Base-by-base conservation (phyloP, 1,140 invertebrate genomes). In the Drosophila triauraria region DNA sequence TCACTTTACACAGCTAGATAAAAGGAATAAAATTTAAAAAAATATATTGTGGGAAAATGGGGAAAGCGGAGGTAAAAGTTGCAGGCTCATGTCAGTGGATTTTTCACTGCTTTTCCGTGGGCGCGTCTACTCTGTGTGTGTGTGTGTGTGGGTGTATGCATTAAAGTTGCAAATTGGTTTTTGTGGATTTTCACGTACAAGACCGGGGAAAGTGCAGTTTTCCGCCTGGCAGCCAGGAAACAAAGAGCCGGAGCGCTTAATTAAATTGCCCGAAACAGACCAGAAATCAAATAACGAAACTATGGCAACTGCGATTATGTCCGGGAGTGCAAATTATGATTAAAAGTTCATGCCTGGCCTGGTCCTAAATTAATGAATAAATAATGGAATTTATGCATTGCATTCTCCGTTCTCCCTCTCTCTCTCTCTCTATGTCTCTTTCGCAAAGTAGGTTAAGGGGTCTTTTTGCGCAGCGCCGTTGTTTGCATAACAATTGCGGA, bases 81-180 rank as follows among this genome's bases (percentile, higher is more conserved):
- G 30, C 70, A 59, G 70, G 67, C 46, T 72, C 47, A 38, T 68
- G 58, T 58, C 47, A 69, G 57, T 54, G 48, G 47, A 57, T 75
- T 77, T 58, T 62, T 47, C 64, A 70, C 60, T 71, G 61, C 64
- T 77, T 79, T 70, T 35, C 40, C 53, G 68, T 70, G 46, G 51
- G 75, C 27, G 40, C 65, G 60, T 30, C 15, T 20, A 20, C 20
- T 20, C 20, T 20, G 54, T 38, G 50, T 61, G 17, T 40, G 13
- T 40, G 13, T 47, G 38, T 77, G 61, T 58, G 70, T 57, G 48
- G 57, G 44, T 44, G 64, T 44, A n/a, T 65, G 32, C 40, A 75
- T 69, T 75, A 60, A 75, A 71, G 71, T 83, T 83, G 81, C 76
- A 76, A 83, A 83, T 83, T 72, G 81, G 50, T 70, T 83, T 77